Base-by-base conservation (phyloP, 2,888 invertebrate species). In the Parochlus steinenii region DNA sequence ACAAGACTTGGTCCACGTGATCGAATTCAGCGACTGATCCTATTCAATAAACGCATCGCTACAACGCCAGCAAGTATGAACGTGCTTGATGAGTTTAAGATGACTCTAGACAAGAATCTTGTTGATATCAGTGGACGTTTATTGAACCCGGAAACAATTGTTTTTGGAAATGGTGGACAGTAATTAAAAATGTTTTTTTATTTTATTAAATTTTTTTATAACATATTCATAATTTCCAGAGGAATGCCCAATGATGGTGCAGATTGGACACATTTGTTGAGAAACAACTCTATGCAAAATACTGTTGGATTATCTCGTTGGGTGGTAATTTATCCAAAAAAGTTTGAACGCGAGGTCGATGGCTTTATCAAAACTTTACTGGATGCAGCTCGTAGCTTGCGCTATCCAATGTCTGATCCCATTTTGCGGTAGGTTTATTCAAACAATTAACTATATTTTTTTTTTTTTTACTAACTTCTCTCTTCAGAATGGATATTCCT, bases 261-360 rank as follows among this genome's bases (percentile, higher is more conserved):
- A 0, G 83, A 89, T 35, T 92, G 90, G 87, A 76, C 79, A 0
- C 53, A 61, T 2, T 70, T 72, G 22, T 64, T 89, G 51, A 61
- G 78, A 41, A 53, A 58, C 0, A 52, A 45, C 1, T 40, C 51
- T 0, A 63, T 71, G 64, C 58, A 58, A 24, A 36, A 39, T 0
- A 44, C 48, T 10, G 47, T 47, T 2, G 41, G 45, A 2, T 45
- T 65, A 1, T 44, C 31, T 1, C 46, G 56, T 1, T 67, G 65
- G 67, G 48, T 46, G 14, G 45, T 63, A 0, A 41, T 67, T 10
- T 47, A 51, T 2, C 54, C 55, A 5, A 38, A 38, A 1, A 47
- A 51, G 1, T 42, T 34, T 17, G 11, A 43, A 2, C 45, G 47
- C 0, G 58, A 62, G 33, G 44, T 50, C 0, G 45, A 49, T 15